Conservation (phyloP, 2,888 invertebrate species). For the Scrobipalpa atriplicella region DNA sequence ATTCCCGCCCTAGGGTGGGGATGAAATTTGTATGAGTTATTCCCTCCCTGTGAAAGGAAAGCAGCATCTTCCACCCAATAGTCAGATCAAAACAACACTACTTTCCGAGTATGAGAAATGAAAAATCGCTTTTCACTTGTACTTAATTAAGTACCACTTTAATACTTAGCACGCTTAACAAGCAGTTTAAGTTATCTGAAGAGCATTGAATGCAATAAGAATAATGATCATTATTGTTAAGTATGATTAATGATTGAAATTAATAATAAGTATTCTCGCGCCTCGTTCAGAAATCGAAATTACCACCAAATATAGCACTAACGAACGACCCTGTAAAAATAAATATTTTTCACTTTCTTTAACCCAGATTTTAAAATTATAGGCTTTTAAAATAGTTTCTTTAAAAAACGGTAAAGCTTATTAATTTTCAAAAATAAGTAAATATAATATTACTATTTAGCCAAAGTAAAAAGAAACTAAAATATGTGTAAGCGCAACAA, state of each 20-base stretch:
- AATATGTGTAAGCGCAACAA: neutral
- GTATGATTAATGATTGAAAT: slow-evolving; percentile 10
- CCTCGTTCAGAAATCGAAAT: neutral
- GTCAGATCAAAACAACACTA: too few species aligned
- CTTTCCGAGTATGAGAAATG: too few species aligned
- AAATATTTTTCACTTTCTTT: slow-evolving; percentile 11
- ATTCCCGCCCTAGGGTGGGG: too few species aligned
- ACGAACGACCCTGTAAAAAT: neutral
- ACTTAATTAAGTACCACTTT: neutral
- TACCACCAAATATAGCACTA: neutral
- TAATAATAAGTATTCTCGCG: neutral
- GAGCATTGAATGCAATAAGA: slow-evolving; percentile 44
- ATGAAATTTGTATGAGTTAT: too few species aligned
- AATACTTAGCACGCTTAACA: slow-evolving; percentile 4
- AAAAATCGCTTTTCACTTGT: neutral
- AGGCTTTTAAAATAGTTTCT: neutral
- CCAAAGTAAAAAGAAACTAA: neutral
- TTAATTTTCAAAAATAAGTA: neutral
- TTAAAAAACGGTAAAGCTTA: neutral
- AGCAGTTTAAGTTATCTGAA: neutral
- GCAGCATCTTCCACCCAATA: too few species aligned
- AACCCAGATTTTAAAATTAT: slow-evolving; percentile 2
- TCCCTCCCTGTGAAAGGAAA: too few species aligned
- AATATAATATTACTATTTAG: neutral
- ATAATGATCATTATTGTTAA: slow-evolving; percentile 30